phyloP scores from a whole-genome alignment of 92 coral and sea anemone genomes.

The Actinernus sp. region DNA sequence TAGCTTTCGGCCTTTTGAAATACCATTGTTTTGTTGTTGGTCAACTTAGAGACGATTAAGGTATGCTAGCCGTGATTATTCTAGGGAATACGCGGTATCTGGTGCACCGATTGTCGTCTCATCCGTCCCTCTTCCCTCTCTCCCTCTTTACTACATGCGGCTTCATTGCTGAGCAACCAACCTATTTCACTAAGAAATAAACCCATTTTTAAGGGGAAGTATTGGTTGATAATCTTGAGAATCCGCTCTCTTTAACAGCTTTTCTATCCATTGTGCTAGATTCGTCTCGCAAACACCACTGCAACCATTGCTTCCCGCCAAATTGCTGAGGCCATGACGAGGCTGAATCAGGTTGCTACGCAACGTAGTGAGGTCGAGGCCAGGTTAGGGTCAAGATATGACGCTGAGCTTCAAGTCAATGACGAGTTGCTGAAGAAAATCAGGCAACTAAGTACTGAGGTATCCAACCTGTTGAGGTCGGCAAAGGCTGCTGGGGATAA shows the following conservation, averaged over 20 bases:
- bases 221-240: too few relatives aligned
- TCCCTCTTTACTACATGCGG: too few relatives aligned
- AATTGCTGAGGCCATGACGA: slow-evolving; percentile 65
- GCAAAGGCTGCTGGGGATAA: slow-evolving; percentile 50
- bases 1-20: too few relatives aligned
- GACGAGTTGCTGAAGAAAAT: slow-evolving; percentile 50
- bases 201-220: too few relatives aligned
- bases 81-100: too few relatives aligned
- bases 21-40: too few relatives aligned
- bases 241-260: neutral
- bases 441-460: slow-evolving; percentile 22
- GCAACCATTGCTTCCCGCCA: slow-evolving; percentile 75
- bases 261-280: slow-evolving; percentile 36
- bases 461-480: slow-evolving; percentile 21
- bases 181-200: too few relatives aligned
- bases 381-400: slow-evolving; percentile 66
- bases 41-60: too few relatives aligned
- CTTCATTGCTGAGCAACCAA: too few relatives aligned
- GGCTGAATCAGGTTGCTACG: slow-evolving; percentile 48
- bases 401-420: slow-evolving; percentile 49
- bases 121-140: too few relatives aligned
- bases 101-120: too few relatives aligned
- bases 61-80: too few relatives aligned
- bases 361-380: slow-evolving; percentile 54
- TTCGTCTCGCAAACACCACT: slow-evolving; percentile 78